phyloP scores from a whole-genome alignment of 2,888 invertebrate genomes.

The Coremacera marginata region DNA sequence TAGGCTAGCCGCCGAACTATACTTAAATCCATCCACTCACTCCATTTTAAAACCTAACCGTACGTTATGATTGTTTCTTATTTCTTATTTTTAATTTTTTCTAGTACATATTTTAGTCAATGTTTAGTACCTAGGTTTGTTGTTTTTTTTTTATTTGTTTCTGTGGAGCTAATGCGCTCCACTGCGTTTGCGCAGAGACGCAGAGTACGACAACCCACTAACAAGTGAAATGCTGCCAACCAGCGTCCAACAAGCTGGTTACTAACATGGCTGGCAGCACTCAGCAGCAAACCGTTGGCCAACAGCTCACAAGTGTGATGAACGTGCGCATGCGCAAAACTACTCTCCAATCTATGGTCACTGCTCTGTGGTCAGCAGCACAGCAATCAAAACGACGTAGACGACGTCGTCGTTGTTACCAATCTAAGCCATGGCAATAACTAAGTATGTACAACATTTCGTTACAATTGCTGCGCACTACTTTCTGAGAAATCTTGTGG shows the following conservation, averaged over 20 bases:
- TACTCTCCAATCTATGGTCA: conserved; percentile 10
- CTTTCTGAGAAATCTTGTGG: conserved; percentile 13
- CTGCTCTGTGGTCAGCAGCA: conserved; percentile 15
- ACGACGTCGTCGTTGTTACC: not conserved
- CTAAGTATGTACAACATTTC: not conserved
- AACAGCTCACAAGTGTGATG: conserved; percentile 11
- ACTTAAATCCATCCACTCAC: not conserved
- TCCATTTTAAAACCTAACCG: conserved; percentile 11
- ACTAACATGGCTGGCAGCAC: not conserved
- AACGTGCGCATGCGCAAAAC: conserved; percentile 14
- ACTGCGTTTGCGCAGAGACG: conserved; percentile 17
- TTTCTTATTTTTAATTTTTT: conserved; percentile 29
- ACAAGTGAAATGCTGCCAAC: conserved; percentile 34
- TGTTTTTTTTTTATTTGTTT: no score
- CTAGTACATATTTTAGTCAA: not conserved
- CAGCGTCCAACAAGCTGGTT: not conserved
- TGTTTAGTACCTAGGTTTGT: not conserved
- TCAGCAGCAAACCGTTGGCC: conserved; percentile 23
- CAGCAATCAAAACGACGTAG: not conserved
- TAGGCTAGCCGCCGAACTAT: conserved; percentile 12
- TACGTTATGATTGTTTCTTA: conserved; percentile 39
- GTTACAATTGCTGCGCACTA: not conserved
- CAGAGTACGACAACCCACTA: conserved; percentile 36
- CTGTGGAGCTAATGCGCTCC: conserved; percentile 29
- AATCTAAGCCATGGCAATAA: not conserved